Evolutionary conservation across 2,888 invertebrate species (phyloP), one percentile per base, ranked within the genome.

Genomic region (Hylaea fasciaria): DNA sequence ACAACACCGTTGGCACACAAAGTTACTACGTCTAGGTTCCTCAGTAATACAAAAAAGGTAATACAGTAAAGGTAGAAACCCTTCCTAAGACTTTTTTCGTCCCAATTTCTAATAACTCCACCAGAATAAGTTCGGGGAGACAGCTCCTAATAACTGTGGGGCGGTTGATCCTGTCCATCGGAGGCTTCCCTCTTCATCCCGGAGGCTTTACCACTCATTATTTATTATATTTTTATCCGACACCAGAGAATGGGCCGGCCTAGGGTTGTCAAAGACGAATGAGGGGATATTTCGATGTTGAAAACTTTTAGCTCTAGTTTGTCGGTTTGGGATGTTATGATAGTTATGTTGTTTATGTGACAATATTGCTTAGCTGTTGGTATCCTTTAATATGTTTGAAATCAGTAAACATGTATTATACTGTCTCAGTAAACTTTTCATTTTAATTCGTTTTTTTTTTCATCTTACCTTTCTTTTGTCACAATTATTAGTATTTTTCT

Each of bases 161-260:
- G 72, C 52, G 58, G 71, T 74, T 78, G 76, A 78, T 78, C 78
- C 72, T 72, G 73, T 67, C 73, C 76, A 73, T 74, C 65, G 73
- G 68, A 74, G 68, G 65, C 65, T 59, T 57, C 69, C 68, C 65
- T 68, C 67, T 65, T 70, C 65, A 73, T 66, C 64, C 66, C 52
- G 62, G 55, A 63, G 71, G 56, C 66, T 70, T 66, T 62, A 56
- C 56, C 69, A 66, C 69, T 73, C 70, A 74, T 79, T 79, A 77
- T 77, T 81, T 80, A 76, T 78, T 78, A 75, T 77, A n/a, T 77
- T 76, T 75, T 78, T 77, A 79, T 79, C 73, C 72, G 70, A 70
- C 73, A 67, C 43, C 66, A 69, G 50, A 37, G 51, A 44, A 28
- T 13, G 12, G 12, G 13, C 39, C 10, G 45, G n/a, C n/a, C 13